Evolutionary conservation across 2,797 vertebrate species (phyloP), one percentile per base, ranked within the genome.

Genomic region (Gambelia wislizenii): DNA sequence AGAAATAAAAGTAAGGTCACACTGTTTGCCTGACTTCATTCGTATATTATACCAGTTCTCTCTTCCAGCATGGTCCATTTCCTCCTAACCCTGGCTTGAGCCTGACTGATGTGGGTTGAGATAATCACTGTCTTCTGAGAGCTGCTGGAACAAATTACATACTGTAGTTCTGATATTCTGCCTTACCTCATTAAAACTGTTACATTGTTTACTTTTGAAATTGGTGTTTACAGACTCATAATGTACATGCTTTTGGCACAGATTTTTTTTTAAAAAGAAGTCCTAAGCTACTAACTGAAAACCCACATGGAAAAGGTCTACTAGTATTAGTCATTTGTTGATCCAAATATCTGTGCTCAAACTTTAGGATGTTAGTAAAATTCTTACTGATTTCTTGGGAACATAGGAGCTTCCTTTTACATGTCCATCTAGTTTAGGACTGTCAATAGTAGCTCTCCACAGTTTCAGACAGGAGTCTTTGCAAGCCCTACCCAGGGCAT

Each of bases 81-180:
- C n/a, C 47, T 49, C 33, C n/a, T 39, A 59, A 59, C 20, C 6
- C 16, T 79, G 30, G 20, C 36, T 12, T 10, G 36, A 64, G 56
- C 13, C 36, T 59, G 67, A 81, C 67, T 82, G 69, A 74, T 70
- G 67, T 87, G 67, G 64, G 52, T 81, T 74, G 72, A 79, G 64
- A 79, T 79, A 81, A 81, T 87, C 49, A 87, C 16, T 61, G 80
- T 87, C 49, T 87, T 82, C 52, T 47, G 70, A 72, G 39, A 80
- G 77, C 25, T 47, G 36, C 52, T 87, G 54, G 47, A 74, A 87
- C 52, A 59, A 87, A 82, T 74, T 74, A 82, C 22, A 14, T 25
- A 70, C n/a, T n/a, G 42, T 42, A 18, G 77, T 69, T 69, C 42
- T 86, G 72, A 47, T 61, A 36, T 61, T 47, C 36, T 54, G 61